Evolutionary conservation across 2,888 invertebrate species (phyloP), one percentile per base, ranked within the genome.

Genomic region (Sarcophaga caerulescens): DNA sequence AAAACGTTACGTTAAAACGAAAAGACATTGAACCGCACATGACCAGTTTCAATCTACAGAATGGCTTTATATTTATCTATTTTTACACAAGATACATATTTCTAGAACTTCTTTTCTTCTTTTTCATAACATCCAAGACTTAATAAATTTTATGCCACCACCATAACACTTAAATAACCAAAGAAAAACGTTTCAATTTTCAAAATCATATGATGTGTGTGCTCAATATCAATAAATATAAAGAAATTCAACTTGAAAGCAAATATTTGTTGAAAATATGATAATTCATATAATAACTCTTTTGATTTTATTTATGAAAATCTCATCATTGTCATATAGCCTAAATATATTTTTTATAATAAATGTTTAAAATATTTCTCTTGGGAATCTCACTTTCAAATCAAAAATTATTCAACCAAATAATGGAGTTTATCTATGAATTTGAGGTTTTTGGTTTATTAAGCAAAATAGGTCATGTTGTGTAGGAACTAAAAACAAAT

Each of bases 1-100:
- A 87, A 89, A 89, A 69, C 89, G 90, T 76, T 87, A 88, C 14
- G 71, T 89, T 73, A 88, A 88, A 79, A 88, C 88, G 79, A 52
- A 19, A 25, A 59, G 65, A 52, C 78, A 59, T 23, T 86, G 5
- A 52, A 17, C n/a, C n/a, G 4, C 52, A 35, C 0, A 10, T 35
- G 35, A 35, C 0, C 2, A 0, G 10, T 10, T 35, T 35, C 35
- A 35, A 35, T 35, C 35, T 35, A 35, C 10, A 35, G 35, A 35
- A 4, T 35, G 35, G 35, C 8, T 35, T 35, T 25, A 4, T 5
- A 25, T 25, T 25, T 25, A 25, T 25, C 25, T 25, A 25, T 25
- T 25, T 25, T 25, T 25, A 25, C 25, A 25, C 25, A 25, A 23
- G n/a, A n/a, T n/a, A n/a, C n/a, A n/a, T n/a, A n/a, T n/a, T 35